These are phyloP conservation scores for Coracopsis vasa DNA, from an alignment of 2,113 vertebrate species.

Conservation along the genomic window DNA sequence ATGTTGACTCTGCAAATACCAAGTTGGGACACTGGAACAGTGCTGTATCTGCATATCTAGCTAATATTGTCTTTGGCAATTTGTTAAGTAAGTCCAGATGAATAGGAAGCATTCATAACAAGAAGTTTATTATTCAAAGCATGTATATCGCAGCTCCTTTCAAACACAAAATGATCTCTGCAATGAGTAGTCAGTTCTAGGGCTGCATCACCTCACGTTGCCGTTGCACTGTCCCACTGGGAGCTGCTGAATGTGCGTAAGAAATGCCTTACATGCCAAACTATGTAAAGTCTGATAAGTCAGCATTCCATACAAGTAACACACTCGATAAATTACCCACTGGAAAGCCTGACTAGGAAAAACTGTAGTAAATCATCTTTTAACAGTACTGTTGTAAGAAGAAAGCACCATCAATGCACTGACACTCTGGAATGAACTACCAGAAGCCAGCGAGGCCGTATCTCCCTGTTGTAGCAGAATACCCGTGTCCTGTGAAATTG, in stretches of 20 bases:
- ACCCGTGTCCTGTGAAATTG: too few relatives aligned
- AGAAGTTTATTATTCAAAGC: constrained; percentile 38
- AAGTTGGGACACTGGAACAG: background rate
- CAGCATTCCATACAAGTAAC: background rate
- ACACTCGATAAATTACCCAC: background rate
- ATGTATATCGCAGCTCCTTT: background rate
- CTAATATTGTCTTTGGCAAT: constrained; percentile 41
- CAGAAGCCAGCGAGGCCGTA: rapidly evolving
- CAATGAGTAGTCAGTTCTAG: background rate
- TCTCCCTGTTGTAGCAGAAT: background rate
- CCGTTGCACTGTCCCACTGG: background rate
- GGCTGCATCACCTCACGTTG: background rate
- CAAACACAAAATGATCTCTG: constrained; percentile 11
- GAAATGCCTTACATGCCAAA: background rate
- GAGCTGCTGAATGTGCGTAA: background rate
- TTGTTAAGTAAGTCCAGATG: constrained; percentile 22
- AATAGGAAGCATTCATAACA: constrained; percentile 28
- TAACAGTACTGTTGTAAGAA: background rate
- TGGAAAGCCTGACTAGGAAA: background rate
- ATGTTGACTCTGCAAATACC: constrained; percentile 87
- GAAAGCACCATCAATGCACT: background rate
- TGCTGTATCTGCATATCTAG: background rate
- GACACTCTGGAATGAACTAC: background rate
- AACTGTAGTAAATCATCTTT: background rate
- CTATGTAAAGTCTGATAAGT: background rate